Base-by-base conservation (phyloP, 1,140 invertebrate species). In the Leptoteleia sp. region DNA sequence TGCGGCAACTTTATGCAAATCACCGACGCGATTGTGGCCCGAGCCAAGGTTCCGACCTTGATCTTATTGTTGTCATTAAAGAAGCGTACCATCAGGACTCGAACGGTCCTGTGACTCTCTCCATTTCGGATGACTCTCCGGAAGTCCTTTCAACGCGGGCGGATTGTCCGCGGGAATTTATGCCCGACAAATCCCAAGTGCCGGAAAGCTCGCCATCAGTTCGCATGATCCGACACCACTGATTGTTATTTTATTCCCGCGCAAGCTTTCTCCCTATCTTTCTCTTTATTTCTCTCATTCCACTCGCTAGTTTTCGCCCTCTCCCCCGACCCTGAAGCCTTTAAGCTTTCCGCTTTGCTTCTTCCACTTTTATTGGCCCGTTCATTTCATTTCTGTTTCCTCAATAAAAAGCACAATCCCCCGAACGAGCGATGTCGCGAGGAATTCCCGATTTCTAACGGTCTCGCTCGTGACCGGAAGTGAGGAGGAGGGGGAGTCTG, bases 171-270 rank as follows among this genome's bases (percentile, higher is more conserved):
- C 15, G 47, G 16, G 33, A 47, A 62, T 72, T 62, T 62, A 33
- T 48, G 43, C 15, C 19, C 13, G 43, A 42, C 67, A 37, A 67
- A 25, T 61, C 11, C 31, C 40, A 17, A 45, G 25, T 15, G 8
- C 33, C 43, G 22, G 25, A 47, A 37, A 67, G 61, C 61, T 15
- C 45, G 45, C 12, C 38, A 67, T 76, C 61, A 37, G 67, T 61
- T 68, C 50, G 47, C 25, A 52, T 47, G 54, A 67, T 76, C 68
- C 47, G 33, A 68, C 62, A 12, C 5, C 17, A 22, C 48, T 55
- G 45, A 62, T 76, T 70, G 65, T 70, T 68, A 70, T 68, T 76
- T 68, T 70, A 62, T 62, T 54, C 55, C 54, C 9, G 31, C 43
- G 13, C 15, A 29, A 22, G 2, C 19, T 22, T 5, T 22, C 19